Conservation (phyloP, 1,140 invertebrate species). For the Varroa destructor region DNA sequence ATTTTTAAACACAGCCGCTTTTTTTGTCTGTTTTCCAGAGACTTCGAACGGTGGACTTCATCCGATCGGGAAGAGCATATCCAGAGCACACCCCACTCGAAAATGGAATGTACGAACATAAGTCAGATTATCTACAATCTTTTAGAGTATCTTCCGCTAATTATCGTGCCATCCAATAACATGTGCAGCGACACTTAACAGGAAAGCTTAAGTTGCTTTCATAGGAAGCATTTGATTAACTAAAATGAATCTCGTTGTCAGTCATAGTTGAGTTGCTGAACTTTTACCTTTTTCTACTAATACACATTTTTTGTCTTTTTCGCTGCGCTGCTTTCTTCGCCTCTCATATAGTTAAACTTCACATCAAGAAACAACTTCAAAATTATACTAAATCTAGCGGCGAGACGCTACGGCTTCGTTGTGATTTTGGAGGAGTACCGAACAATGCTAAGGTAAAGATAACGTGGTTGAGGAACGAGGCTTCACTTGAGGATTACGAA, state of each 20-base stretch:
- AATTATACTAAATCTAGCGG: neutral
- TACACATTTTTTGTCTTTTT: neutral
- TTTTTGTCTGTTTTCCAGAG: too few species aligned
- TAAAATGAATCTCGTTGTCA: too few species aligned
- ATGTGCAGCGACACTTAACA: too few species aligned
- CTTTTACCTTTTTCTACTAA: neutral
- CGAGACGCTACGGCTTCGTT: neutral
- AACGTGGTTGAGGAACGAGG: slow-evolving; percentile 18
- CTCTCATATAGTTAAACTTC: neutral
- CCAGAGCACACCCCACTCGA: slow-evolving; percentile 13
- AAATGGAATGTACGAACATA: slow-evolving; percentile 11
- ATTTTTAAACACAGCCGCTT: too few species aligned
- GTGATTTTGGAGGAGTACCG: slow-evolving; percentile 3
- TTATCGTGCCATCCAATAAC: neutral
- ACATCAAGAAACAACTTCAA: slow-evolving; percentile 18
- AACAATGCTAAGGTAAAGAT: slow-evolving; percentile 1
- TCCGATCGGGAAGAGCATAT: slow-evolving; percentile 15
- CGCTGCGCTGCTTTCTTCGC: neutral
- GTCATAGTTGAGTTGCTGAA: neutral
- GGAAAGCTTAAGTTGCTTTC: too few species aligned
- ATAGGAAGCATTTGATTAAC: too few species aligned
- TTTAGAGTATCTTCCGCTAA: too few species aligned
- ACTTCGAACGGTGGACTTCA: slow-evolving; percentile 4
- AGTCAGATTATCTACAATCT: too few species aligned
- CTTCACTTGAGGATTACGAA: slow-evolving; percentile 7